phyloP scores from a whole-genome alignment of 92 coral and sea anemone species.

The Galaxea fascicularis region DNA sequence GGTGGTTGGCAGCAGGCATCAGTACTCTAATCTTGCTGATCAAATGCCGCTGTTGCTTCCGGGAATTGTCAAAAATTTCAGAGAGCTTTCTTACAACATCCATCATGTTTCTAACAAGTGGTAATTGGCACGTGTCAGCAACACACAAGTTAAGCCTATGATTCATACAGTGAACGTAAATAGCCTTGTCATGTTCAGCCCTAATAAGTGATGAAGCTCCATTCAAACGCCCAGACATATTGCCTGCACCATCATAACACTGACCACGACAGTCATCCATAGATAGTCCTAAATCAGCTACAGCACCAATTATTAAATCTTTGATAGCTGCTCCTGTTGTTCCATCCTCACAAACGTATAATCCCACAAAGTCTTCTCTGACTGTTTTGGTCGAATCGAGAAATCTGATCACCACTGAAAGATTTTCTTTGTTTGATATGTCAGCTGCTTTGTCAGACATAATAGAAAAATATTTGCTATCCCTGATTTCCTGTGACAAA shows the following conservation, averaged over 20 bases:
- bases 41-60: background rate
- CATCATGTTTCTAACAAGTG: background rate
- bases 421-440: too few species aligned
- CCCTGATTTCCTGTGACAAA: too few species aligned
- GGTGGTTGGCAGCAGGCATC: constrained; percentile 5
- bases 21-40: constrained; percentile 39
- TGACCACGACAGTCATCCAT: too few species aligned
- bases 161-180: too few species aligned
- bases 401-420: too few species aligned
- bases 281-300: constrained; percentile 62
- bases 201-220: too few species aligned
- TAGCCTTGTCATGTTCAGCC: too few species aligned
- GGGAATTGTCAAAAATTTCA: background rate
- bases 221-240: too few species aligned
- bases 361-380: constrained; percentile 72
- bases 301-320: constrained; percentile 47
- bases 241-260: too few species aligned
- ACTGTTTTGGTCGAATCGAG: constrained; percentile 37
- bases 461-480: too few species aligned
- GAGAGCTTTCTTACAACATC: background rate
- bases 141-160: constrained; percentile 70
- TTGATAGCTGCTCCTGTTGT: constrained; percentile 66
- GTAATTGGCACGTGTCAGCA: constrained; percentile 4
- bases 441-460: too few species aligned
- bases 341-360: constrained; percentile 61